A percentile compares a stretch with the other conserved stretches of the same genome.
These are phyloP conservation scores for Actias luna DNA, from an alignment of 2,888 invertebrate genomes.

Conservation along the genomic window DNA sequence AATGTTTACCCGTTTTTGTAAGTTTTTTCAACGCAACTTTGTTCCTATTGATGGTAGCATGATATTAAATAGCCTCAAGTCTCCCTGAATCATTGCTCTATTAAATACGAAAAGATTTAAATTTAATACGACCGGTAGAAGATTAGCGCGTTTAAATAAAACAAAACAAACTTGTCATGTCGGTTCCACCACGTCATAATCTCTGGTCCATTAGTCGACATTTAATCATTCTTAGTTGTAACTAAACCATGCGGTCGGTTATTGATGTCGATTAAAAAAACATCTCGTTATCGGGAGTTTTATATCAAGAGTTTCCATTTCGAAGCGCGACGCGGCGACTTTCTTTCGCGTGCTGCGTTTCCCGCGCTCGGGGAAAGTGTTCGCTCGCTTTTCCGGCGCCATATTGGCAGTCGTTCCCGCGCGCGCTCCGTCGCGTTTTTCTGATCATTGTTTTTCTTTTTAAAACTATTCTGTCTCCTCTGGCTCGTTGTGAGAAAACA, in stretches of 20 bases:
- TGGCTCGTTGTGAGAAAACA: too few species aligned
- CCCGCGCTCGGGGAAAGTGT: slow-evolving; percentile 78
- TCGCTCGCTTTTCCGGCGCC: slow-evolving; percentile 77
- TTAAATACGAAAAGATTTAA: too few species aligned
- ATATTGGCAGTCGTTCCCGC: slow-evolving; percentile 69
- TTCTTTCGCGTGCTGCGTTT: slow-evolving; percentile 64
- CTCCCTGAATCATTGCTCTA: too few species aligned
- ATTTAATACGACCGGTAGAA: too few species aligned
- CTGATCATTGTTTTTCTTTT: neutral
- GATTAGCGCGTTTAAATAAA: too few species aligned
- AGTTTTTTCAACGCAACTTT: too few species aligned
- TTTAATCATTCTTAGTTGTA: neutral
- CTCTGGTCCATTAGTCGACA: too few species aligned
- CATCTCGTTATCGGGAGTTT: slow-evolving; percentile 16
- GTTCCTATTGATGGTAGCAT: too few species aligned
- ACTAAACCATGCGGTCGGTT: slow-evolving; percentile 32
- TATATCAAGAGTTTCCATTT: slow-evolving; percentile 67
- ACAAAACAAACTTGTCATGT: too few species aligned
- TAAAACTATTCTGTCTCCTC: neutral
- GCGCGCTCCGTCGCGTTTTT: slow-evolving; percentile 25
- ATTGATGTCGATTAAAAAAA: slow-evolving; percentile 52
- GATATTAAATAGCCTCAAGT: too few species aligned
- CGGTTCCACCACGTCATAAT: too few species aligned
- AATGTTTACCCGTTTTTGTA: too few species aligned
- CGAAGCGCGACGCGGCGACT: slow-evolving; percentile 63